Evolutionary conservation across 2,113 vertebrate species (phyloP).

Genomic region (Panthera leo): DNA sequence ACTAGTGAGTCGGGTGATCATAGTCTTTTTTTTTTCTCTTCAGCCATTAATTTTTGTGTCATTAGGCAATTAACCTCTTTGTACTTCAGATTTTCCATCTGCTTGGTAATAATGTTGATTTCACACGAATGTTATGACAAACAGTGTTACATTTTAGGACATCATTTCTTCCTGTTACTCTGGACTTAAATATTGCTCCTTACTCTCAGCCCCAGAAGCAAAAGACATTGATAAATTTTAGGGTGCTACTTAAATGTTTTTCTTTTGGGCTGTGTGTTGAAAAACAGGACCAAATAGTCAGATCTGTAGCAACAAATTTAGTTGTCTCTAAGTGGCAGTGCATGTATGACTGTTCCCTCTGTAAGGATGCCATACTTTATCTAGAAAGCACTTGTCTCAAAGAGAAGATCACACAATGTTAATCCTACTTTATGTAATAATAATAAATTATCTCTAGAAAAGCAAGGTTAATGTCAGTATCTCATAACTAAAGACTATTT

Average conservation of each 20-base stretch:
- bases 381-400: not conserved
- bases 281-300: accelerated
- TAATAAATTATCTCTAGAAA: not conserved
- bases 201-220: not conserved
- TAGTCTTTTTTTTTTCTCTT: not conserved
- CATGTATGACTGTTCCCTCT: not conserved
- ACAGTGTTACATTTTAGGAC: not conserved
- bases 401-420: not conserved
- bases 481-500: not conserved
- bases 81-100: not conserved
- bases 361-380: not conserved
- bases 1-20: not conserved
- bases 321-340: not conserved
- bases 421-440: not conserved
- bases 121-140: not conserved
- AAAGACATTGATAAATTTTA: not conserved
- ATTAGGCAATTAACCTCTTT: constrained; percentile 36
- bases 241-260: not conserved
- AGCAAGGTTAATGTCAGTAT: not conserved
- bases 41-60: not conserved
- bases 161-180: not conserved
- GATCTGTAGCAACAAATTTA: not conserved
- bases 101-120: not conserved
- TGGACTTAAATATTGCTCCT: not conserved
- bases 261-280: not conserved